A percentile compares a stretch with the other conserved stretches of the same genome.
Conservation (phyloP, 2,113 vertebrate species). For the Melospiza melodia region DNA sequence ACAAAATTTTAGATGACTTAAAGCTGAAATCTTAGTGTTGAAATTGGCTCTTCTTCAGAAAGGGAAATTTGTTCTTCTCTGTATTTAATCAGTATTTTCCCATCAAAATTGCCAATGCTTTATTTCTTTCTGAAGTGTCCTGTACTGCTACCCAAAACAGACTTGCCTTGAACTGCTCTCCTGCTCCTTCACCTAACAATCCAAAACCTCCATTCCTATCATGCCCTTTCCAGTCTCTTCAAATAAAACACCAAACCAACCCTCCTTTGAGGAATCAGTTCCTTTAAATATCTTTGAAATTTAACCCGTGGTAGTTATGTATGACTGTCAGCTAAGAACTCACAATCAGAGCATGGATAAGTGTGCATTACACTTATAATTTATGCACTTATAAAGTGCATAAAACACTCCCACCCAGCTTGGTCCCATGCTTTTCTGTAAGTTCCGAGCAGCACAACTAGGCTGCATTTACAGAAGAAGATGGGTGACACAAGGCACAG, state of each 20-base stretch:
- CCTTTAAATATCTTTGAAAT: not conserved
- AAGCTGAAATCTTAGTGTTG: not conserved
- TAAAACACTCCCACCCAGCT: not conserved
- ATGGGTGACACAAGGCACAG: not conserved
- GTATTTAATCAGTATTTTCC: not conserved
- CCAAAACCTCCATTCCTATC: not conserved
- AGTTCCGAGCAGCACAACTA: not conserved
- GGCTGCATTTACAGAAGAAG: not conserved
- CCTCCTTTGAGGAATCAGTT: not conserved
- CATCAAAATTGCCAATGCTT: not conserved
- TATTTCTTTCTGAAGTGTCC: not conserved
- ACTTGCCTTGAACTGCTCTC: not conserved
- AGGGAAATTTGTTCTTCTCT: not conserved
- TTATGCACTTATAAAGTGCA: no score
- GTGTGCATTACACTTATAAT: no score
- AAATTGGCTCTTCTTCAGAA: not conserved
- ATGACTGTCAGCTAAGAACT: not conserved
- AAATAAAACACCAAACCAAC: not conserved
- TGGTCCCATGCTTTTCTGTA: not conserved
- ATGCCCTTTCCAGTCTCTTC: not conserved
- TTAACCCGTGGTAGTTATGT: not conserved
- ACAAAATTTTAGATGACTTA: not conserved
- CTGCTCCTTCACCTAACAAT: not conserved
- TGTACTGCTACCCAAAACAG: not conserved
- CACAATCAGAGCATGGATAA: not conserved